These are phyloP conservation scores for Platyrinchus mystaceus DNA, from an alignment of 2,797 vertebrate species.

Conservation along the genomic window DNA sequence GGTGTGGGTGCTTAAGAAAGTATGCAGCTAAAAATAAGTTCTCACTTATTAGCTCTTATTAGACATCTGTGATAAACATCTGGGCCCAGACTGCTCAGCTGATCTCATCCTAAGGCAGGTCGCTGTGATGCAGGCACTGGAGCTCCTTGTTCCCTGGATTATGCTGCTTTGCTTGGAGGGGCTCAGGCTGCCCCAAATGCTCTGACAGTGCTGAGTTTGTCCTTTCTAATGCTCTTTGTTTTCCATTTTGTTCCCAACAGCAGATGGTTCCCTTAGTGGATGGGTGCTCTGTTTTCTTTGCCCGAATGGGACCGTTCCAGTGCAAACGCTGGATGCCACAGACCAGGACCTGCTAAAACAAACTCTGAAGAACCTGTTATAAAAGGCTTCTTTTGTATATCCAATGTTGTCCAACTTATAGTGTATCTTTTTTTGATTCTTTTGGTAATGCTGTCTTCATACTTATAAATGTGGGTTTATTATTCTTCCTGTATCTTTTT, in stretches of 20 bases:
- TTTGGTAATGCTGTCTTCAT: slow-evolving; percentile 47
- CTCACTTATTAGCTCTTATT: background rate
- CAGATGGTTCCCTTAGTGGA: slow-evolving; percentile 13
- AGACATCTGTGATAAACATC: background rate
- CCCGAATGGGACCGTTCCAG: background rate
- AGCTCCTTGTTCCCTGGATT: background rate
- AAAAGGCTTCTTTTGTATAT: slow-evolving; percentile 26
- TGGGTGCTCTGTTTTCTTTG: slow-evolving; percentile 43
- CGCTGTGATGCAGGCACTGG: background rate
- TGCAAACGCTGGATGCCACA: slow-evolving; percentile 34
- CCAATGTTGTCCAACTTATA: slow-evolving; percentile 37
- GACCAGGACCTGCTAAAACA: slow-evolving; percentile 43
- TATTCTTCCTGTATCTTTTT: slow-evolving; percentile 20
- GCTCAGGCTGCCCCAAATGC: background rate
- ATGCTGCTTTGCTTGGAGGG: background rate
- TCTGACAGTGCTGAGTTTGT: background rate
- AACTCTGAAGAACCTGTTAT: slow-evolving; percentile 47
- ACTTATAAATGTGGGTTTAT: slow-evolving; percentile 17
- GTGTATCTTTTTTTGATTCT: slow-evolving; percentile 19
- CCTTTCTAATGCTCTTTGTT: slow-evolving; percentile 43
- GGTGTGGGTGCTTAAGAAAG: background rate
- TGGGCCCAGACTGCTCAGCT: background rate
- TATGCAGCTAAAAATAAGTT: background rate
- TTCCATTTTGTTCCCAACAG: slow-evolving; percentile 32
- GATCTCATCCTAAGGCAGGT: background rate